phyloP scores from a whole-genome alignment of 1,140 invertebrate genomes.

The Campoletis sonorensis region DNA sequence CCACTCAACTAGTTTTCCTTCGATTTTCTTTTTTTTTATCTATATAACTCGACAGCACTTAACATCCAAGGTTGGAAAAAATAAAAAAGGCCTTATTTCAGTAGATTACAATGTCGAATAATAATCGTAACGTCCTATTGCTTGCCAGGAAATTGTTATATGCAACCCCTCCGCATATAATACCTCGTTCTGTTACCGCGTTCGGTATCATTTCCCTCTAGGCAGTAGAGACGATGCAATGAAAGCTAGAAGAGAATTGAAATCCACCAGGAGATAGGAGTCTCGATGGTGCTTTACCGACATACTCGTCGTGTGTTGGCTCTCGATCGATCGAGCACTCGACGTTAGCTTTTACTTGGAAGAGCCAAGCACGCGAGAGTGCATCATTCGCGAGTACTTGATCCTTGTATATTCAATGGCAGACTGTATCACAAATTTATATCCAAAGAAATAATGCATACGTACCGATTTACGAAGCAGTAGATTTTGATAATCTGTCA shows the following conservation, averaged over 20 bases:
- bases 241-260: constrained; percentile 36
- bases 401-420: not conserved
- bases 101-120: not conserved
- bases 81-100: not conserved
- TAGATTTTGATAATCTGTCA: no score
- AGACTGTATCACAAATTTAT: not conserved
- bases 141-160: not conserved
- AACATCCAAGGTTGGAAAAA: not conserved
- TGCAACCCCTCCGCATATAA: not conserved
- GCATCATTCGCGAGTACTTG: constrained; percentile 17
- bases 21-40: constrained; percentile 10
- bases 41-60: not conserved
- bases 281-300: not conserved
- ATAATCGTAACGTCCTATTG: not conserved
- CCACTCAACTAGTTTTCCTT: not conserved
- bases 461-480: no score
- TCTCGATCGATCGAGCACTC: constrained; percentile 31
- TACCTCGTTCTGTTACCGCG: not conserved
- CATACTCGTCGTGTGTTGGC: not conserved
- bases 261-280: constrained; percentile 17
- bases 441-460: not conserved
- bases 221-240: not conserved
- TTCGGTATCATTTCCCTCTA: not conserved
- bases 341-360: not conserved
- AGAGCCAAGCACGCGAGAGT: constrained; percentile 15